Evolutionary conservation across 1,140 invertebrate genomes (phyloP), one percentile per base, ranked within the genome.

Genomic region (Tetragonula clypearis): DNA sequence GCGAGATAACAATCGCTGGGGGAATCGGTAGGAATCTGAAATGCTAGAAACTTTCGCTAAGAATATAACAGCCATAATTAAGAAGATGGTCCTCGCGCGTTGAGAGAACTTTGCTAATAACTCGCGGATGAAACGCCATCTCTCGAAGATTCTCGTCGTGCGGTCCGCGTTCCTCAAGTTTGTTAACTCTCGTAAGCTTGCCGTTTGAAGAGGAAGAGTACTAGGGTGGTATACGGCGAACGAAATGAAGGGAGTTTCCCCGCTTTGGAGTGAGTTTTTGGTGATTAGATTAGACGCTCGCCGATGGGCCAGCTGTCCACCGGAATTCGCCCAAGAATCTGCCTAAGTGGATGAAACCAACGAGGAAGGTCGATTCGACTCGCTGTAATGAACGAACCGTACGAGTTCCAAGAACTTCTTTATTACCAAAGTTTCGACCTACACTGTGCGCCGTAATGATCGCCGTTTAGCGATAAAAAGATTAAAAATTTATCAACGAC

Each of bases 181-280:
- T 93, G 84, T 91, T 92, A 92, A 92, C 91, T 93, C 88, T 90
- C 91, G 86, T 87, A 92, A 90, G 90, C 86, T 89, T 84, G 26
- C 86, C 86, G 80, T 71, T 74, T 82, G 85, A 80, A 73, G 81
- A 90, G 85, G 87, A 88, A 81, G 81, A 72, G 85, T 58, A 75
- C 68, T 30, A 65, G 60, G 81, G 62, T 49, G 69, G 79, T 84
- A 79, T 86, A 87, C 81, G 79, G 80, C 65, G 73, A 90, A 87
- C 91, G 88, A 90, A 90, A 91, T 90, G 90, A 92, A 91, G 90
- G 90, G 90, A 93, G 92, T 93, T 93, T 92, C 92, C 90, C 89
- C 81, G 86, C 82, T 85, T 49, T 88, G 74, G 90, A 93, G 90
- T 89, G 91, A 92, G 92, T 92, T 93, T 93, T 92, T 91, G 90